Conservation (phyloP, 2,888 invertebrate genomes). For the Stomorhina lunata region DNA sequence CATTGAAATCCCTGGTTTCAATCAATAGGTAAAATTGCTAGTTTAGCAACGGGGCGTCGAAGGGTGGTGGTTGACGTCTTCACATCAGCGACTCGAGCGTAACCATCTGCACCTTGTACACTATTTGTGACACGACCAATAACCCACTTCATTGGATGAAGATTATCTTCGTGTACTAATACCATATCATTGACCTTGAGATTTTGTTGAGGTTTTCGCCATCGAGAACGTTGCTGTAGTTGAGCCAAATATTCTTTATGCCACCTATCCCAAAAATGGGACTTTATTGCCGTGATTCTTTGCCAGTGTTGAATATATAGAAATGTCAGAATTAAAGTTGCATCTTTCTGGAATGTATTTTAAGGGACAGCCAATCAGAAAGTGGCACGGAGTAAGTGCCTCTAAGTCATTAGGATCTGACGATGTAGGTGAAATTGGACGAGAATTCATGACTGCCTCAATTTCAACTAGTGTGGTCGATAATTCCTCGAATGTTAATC, state of each 20-base stretch:
- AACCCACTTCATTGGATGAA: conserved; percentile 27
- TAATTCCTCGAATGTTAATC: conserved; percentile 50
- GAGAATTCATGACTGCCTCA: conserved; percentile 60
- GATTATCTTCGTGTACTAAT: conserved; percentile 33
- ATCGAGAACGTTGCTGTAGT: conserved; percentile 10
- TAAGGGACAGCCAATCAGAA: conserved; percentile 48
- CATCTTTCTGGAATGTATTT: conserved; percentile 17
- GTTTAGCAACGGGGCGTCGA: conserved; percentile 31
- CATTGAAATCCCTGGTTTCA: conserved; percentile 36
- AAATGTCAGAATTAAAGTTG: background rate
- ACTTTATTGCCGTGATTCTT: conserved; percentile 17
- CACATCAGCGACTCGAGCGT: conserved; percentile 47
- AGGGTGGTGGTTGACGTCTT: conserved; percentile 1
- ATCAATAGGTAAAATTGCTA: conserved; percentile 31
- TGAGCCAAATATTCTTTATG: conserved; percentile 29
- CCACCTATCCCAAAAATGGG: conserved; percentile 39
- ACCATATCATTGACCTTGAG: conserved; percentile 11
- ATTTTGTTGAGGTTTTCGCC: conserved; percentile 21
- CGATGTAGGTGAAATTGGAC: conserved; percentile 48
- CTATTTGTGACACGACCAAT: conserved; percentile 22
- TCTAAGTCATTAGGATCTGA: conserved; percentile 49
- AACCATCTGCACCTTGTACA: conserved; percentile 12
- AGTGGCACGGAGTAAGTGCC: conserved; percentile 49
- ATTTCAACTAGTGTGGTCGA: conserved; percentile 55
- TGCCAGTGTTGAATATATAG: conserved; percentile 8